phyloP scores from a whole-genome alignment of 2,113 vertebrate genomes.

The Caranx melampygus region DNA sequence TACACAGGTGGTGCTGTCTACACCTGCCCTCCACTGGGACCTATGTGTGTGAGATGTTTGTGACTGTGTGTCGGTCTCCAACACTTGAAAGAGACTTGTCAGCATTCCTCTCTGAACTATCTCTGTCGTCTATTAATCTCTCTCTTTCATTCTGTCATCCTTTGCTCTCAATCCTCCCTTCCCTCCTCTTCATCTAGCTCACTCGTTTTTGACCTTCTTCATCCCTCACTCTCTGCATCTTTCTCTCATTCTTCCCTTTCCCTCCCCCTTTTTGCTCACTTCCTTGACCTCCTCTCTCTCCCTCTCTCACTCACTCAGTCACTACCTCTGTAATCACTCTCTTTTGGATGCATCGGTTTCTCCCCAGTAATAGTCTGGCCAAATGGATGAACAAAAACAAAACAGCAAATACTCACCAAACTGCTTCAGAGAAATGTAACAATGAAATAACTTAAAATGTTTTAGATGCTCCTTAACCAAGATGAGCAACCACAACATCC shows the following conservation, averaged over 20 bases:
- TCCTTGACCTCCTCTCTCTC: neutral
- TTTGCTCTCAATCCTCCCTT: conserved; percentile 40
- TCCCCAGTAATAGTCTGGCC: too few relatives aligned
- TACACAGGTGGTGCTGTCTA: conserved; percentile 71
- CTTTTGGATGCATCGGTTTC: neutral
- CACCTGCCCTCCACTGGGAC: conserved; percentile 76
- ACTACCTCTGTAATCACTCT: neutral
- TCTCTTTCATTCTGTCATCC: conserved; percentile 52
- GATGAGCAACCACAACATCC: too few relatives aligned
- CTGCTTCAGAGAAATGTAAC: too few relatives aligned
- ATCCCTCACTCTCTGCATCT: conserved; percentile 3
- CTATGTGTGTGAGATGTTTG: conserved; percentile 35
- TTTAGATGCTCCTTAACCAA: too few relatives aligned
- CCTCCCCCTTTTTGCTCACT: neutral
- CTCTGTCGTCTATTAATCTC: conserved; percentile 64
- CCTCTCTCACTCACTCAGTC: neutral
- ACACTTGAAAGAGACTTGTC: conserved; percentile 74
- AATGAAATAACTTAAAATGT: too few relatives aligned
- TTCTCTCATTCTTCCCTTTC: conserved; percentile 1
- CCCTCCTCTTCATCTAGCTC: conserved; percentile 35
- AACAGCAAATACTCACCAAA: too few relatives aligned
- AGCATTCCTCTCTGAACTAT: conserved; percentile 70
- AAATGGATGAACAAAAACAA: too few relatives aligned
- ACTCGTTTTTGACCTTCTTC: neutral
- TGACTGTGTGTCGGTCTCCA: conserved; percentile 43